phyloP scores from a whole-genome alignment of 2,888 invertebrate genomes.

The Archaeoteleia sp. region DNA sequence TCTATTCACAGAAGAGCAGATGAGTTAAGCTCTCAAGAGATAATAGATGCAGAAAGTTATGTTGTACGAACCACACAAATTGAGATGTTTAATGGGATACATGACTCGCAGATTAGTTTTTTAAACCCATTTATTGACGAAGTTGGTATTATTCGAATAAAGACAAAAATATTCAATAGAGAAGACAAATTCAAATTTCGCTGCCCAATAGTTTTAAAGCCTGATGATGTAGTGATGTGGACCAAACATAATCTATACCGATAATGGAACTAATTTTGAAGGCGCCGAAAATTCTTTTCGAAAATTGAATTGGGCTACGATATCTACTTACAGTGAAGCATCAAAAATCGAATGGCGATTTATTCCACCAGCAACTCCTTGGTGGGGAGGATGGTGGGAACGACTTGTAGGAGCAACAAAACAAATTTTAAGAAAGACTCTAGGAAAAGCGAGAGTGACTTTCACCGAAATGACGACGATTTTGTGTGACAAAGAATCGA shows the following conservation, averaged over 20 bases:
- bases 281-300: constrained; percentile 59
- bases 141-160: constrained; percentile 27
- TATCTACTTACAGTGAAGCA: constrained; percentile 43
- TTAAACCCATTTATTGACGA: too few relatives aligned
- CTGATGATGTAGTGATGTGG: constrained; percentile 51
- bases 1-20: constrained; percentile 7
- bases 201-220: constrained; percentile 59
- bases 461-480: constrained; percentile 61
- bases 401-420: constrained; percentile 70
- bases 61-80: constrained; percentile 28
- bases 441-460: constrained; percentile 64
- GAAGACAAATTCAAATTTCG: constrained; percentile 53
- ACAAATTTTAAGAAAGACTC: constrained; percentile 61
- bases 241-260: constrained; percentile 64
- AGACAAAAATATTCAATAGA: constrained; percentile 53
- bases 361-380: constrained; percentile 70
- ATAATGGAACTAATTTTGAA: constrained; percentile 72
- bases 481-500: constrained; percentile 62
- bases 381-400: constrained; percentile 75
- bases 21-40: constrained; percentile 20
- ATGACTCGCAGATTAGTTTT: too few relatives aligned
- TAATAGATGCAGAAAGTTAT: constrained; percentile 11
- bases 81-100: constrained; percentile 30
- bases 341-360: constrained; percentile 63
- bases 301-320: constrained; percentile 57